Evolutionary conservation across 2,797 vertebrate species (phyloP).

Genomic region (Chrosomus eos): DNA sequence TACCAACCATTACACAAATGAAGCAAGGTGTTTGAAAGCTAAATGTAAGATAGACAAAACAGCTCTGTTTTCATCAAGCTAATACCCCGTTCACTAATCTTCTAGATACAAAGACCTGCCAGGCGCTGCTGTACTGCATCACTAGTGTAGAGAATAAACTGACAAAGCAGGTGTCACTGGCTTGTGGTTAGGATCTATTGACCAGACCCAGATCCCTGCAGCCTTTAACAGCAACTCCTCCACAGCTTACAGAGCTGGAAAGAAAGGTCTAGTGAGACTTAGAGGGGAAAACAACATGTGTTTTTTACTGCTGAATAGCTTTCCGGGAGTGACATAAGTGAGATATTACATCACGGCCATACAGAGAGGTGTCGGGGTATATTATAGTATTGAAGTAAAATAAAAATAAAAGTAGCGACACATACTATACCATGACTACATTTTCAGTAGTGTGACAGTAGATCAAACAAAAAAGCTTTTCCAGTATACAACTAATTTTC

Average conservation of each 20-base stretch:
- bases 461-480: background rate
- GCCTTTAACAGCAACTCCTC: conserved; percentile 48
- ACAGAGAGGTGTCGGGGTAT: conserved; percentile 38
- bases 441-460: background rate
- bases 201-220: conserved; percentile 39
- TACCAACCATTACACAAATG: background rate
- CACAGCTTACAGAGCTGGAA: conserved; percentile 35
- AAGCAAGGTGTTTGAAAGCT: background rate
- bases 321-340: conserved; percentile 61
- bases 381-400: background rate
- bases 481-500: background rate
- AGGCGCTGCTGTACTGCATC: conserved; percentile 21
- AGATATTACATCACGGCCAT: conserved; percentile 43
- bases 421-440: background rate
- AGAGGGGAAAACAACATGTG: conserved; percentile 41
- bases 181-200: conserved; percentile 53
- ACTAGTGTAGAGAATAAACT: conserved; percentile 41
- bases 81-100: conserved; percentile 31
- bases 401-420: background rate
- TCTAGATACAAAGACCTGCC: conserved; percentile 37
- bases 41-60: conserved; percentile 35
- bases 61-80: conserved; percentile 19
- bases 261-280: conserved; percentile 60
- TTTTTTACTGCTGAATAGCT: conserved; percentile 13
- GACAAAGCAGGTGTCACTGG: conserved; percentile 41